Base-by-base conservation (phyloP, 2,797 vertebrate genomes). In the Micromesistius poutassou region DNA sequence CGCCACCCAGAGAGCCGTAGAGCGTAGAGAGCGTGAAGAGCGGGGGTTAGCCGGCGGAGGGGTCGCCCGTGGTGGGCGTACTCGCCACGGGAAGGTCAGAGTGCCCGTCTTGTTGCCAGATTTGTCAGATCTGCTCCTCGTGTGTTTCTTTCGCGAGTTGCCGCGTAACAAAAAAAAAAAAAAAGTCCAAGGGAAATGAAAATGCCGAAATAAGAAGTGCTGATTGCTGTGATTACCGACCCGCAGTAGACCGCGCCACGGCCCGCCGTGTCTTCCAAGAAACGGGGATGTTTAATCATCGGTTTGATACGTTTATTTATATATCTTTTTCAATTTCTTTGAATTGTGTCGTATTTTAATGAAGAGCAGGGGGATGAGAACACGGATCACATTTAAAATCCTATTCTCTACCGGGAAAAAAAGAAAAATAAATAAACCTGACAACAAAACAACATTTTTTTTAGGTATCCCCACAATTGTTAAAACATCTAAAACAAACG, bases 81-180 rank as follows among this genome's bases (percentile, higher is more conserved):
- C 74, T 79, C 91, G 93, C 91, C 94, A 92, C 86, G 91, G 91
- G 91, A 94, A 93, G 94, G 94, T 94, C 94, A 94, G 88, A 91
- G 91, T 91, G 91, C 90, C 91, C 91, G 91, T 95, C 92, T 94
- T 93, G 91, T 90, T 91, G 93, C 92, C 92, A 92, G 92, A 94
- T 92, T 91, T 92, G 90, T 92, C 89, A 76, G 88, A 87, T 89
- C 76, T 77, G 89, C 86, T 93, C 84, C 87, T 90, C 87, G 89
- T 90, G 88, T 91, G 89, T 92, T 94, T 87, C 90, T 92, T 94
- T 87, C 90, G 86, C 91, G 87, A 90, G 89, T 75, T 79, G 74
- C 40, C 40, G 40, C 46, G 16, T 50, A 22, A n/a, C n/a, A n/a
- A n/a, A n/a, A n/a, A n/a, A n/a, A n/a, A n/a, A n/a, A n/a, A n/a